A percentile compares a stretch with the other conserved stretches of the same genome.
These are phyloP conservation scores for Actinopyga echinites DNA, from an alignment of 53 echinoderm and acorn worm genomes.

Conservation along the genomic window DNA sequence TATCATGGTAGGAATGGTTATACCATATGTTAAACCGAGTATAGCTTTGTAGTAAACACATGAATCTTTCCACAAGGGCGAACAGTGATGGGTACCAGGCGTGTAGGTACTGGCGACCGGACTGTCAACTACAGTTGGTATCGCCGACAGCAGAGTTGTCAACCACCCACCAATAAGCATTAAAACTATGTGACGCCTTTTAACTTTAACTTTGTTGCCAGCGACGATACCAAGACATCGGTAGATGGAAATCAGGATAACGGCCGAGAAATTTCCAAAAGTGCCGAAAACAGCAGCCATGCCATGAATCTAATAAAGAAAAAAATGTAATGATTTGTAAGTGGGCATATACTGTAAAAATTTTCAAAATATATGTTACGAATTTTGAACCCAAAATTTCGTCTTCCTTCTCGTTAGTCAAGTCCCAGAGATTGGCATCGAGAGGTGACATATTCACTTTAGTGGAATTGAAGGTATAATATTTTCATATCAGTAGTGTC, in stretches of 20 bases:
- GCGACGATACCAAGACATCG: background rate
- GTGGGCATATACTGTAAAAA: no score
- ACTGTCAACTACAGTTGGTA: background rate
- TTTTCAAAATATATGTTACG: no score
- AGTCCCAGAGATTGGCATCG: no score
- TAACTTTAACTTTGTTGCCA: background rate
- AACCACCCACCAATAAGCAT: constrained; percentile 12
- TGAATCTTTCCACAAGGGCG: background rate
- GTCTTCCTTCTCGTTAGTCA: no score
- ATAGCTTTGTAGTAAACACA: background rate
- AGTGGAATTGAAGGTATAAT: no score
- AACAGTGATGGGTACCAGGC: constrained; percentile 29
- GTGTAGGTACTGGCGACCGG: background rate
- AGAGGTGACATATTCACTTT: no score
- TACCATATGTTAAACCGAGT: background rate
- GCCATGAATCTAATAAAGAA: no score
- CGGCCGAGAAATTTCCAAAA: constrained; percentile 27
- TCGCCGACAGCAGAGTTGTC: background rate
- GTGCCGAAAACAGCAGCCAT: background rate
- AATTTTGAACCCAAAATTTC: no score
- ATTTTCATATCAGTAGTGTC: no score
- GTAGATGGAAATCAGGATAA: constrained; percentile 10
- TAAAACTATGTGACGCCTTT: background rate
- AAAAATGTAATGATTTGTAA: no score
- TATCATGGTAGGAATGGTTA: constrained; percentile 15